A percentile compares a stretch with the other conserved stretches of the same genome.
Conservation (phyloP, 2,797 vertebrate genomes). For the Peromyscus melanophrys region DNA sequence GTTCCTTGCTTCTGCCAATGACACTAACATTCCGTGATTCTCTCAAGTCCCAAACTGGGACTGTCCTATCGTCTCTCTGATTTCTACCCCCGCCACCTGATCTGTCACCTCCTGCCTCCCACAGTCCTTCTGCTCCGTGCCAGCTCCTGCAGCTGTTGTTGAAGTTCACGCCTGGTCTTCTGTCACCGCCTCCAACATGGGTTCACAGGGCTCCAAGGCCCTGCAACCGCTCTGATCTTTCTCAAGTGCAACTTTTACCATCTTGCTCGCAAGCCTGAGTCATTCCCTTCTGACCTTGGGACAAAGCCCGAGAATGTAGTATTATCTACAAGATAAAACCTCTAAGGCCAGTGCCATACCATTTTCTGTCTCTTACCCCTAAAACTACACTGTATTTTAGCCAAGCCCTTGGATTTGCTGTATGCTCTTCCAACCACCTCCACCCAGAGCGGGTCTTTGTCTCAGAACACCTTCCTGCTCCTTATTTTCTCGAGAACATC, state of each 20-base stretch:
- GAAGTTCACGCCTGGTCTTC: not conserved
- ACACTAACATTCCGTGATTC: not conserved
- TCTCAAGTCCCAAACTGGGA: not conserved
- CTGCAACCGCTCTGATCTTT: not conserved
- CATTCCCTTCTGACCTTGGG: not conserved
- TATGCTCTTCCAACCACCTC: not conserved
- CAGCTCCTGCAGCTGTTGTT: not conserved
- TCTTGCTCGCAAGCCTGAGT: slow-evolving; percentile 15
- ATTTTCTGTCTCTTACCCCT: not conserved
- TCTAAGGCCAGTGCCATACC: not conserved
- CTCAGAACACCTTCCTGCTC: not conserved
- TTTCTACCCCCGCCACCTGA: not conserved
- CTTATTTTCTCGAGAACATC: not conserved
- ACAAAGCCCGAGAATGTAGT: not conserved
- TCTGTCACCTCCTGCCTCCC: not conserved
- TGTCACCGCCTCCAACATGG: not conserved
- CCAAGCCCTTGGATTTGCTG: not conserved
- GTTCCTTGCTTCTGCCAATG: not conserved
- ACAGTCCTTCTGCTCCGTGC: not conserved
- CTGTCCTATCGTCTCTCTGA: not conserved
- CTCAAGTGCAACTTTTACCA: not conserved
- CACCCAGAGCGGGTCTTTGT: not conserved
- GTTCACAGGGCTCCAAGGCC: not conserved
- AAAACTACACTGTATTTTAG: accelerated
- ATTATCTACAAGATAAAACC: not conserved